phyloP scores from a whole-genome alignment of 92 coral and sea anemone genomes.

The Pocillopora grandis region DNA sequence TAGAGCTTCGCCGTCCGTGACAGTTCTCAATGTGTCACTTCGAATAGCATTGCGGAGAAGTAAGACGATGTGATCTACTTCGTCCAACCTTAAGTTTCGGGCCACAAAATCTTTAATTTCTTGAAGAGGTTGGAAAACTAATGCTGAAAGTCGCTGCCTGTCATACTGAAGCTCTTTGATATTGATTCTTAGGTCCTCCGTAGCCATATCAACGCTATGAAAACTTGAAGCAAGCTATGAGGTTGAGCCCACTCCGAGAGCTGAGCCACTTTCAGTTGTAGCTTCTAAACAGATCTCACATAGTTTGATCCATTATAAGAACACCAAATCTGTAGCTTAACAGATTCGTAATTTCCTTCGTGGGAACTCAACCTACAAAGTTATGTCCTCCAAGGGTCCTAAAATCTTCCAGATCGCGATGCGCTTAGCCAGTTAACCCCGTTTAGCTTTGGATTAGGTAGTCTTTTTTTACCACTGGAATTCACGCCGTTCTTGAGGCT shows the following conservation, averaged over 20 bases:
- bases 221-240: background rate
- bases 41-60: slow-evolving; percentile 62
- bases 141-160: slow-evolving; percentile 59
- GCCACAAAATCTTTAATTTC: slow-evolving; percentile 64
- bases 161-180: slow-evolving; percentile 46
- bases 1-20: slow-evolving; percentile 65
- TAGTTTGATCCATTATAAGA: background rate
- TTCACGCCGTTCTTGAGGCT: background rate
- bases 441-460: no score
- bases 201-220: slow-evolving; percentile 17
- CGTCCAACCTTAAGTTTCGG: slow-evolving; percentile 46
- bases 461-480: background rate
- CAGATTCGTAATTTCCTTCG: background rate
- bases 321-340: slow-evolving; percentile 1
- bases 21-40: slow-evolving; percentile 54
- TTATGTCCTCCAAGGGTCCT: background rate
- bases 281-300: background rate
- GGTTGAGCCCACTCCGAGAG: no score
- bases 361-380: background rate
- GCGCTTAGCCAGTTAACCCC: background rate
- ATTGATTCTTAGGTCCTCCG: background rate
- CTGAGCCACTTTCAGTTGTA: no score
- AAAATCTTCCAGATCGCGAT: background rate
- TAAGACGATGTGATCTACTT: slow-evolving; percentile 57
- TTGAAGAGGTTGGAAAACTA: slow-evolving; percentile 72